Evolutionary conservation across 2,113 vertebrate genomes (phyloP).

Genomic region (Lathamus discolor): DNA sequence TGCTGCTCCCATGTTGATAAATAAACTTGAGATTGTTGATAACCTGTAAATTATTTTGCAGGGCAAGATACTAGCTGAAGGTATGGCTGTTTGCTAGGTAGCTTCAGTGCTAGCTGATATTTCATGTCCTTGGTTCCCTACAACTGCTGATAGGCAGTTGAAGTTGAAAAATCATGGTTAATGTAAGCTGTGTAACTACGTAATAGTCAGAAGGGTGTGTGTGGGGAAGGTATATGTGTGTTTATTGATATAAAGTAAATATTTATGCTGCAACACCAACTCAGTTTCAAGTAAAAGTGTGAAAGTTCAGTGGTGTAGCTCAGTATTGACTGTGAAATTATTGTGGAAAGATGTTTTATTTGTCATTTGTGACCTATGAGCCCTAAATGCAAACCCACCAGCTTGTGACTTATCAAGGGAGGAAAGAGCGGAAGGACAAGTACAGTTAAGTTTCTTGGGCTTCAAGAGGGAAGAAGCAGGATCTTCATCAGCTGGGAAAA

Average conservation of each 20-base stretch:
- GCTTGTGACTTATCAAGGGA: neutral
- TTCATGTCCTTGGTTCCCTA: neutral
- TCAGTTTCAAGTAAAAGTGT: neutral
- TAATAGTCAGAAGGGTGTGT: neutral
- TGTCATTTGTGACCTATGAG: neutral
- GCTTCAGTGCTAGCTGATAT: neutral
- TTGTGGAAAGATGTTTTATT: neutral
- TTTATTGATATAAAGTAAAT: conserved; percentile 10
- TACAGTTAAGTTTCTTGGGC: neutral
- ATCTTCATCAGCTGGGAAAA: neutral
- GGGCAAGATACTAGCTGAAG: neutral
- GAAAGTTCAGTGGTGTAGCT: neutral
- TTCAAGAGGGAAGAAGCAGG: neutral
- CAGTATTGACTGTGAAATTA: neutral
- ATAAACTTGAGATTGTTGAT: neutral
- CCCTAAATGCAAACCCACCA: neutral
- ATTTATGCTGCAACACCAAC: neutral
- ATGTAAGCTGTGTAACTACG: neutral
- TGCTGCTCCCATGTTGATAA: neutral
- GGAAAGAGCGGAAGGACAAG: neutral
- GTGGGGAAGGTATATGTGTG: neutral
- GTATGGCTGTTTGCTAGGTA: neutral
- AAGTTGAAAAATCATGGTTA: neutral
- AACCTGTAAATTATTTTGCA: neutral
- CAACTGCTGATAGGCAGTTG: neutral